phyloP scores from a whole-genome alignment of 2,113 vertebrate genomes.

The Lepus europaeus region DNA sequence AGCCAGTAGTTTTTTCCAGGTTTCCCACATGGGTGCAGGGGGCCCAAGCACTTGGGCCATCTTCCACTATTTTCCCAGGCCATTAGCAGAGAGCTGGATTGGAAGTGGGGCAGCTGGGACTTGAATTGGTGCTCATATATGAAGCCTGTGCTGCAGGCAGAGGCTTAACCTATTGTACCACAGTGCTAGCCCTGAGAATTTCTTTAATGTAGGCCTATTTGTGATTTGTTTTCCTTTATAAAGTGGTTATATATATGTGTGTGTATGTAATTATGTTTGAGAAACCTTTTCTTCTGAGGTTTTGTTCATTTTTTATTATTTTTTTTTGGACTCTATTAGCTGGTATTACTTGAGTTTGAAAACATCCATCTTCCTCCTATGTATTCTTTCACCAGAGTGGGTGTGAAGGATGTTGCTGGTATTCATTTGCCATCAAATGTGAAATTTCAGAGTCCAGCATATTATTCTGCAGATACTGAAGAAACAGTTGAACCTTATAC shows the following conservation, averaged over 20 bases:
- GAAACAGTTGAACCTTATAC: constrained; percentile 96
- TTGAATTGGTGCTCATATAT: too few relatives aligned
- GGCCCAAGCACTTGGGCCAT: too few relatives aligned
- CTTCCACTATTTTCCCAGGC: too few relatives aligned
- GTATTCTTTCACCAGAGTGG: constrained; percentile 87
- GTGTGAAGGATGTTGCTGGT: constrained; percentile 89
- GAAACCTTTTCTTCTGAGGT: background rate
- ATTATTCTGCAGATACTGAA: constrained; percentile 87
- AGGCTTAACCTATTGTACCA: too few relatives aligned
- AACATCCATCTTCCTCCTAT: background rate
- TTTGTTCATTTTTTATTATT: constrained; percentile 48
- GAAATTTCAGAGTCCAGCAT: constrained; percentile 92
- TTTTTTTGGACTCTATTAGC: constrained; percentile 43
- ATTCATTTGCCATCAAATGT: constrained; percentile 89
- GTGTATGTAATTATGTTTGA: background rate
- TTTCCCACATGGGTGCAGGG: too few relatives aligned
- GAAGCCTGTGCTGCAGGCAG: too few relatives aligned
- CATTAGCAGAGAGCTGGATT: too few relatives aligned
- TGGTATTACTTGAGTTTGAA: constrained; percentile 43
- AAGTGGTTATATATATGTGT: background rate
- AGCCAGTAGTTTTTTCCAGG: too few relatives aligned
- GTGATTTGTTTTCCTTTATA: constrained; percentile 30
- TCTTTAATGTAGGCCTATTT: background rate
- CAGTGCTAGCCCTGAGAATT: background rate
- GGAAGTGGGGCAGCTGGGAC: too few relatives aligned